These are phyloP conservation scores for Folsomia manolachei DNA, from an alignment of 2,888 invertebrate genomes.

Conservation along the genomic window DNA sequence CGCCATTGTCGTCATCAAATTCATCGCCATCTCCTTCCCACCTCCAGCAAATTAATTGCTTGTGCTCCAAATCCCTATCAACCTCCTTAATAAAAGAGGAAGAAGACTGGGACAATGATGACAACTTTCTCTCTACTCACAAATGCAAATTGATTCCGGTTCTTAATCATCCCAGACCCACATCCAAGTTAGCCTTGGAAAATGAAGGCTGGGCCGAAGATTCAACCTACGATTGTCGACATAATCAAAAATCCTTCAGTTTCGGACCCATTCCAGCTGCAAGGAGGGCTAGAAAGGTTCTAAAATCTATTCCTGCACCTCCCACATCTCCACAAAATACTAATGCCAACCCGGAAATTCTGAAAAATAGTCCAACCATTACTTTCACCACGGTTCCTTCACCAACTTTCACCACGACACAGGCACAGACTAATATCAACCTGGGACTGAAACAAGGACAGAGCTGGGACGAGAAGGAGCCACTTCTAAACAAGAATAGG, in stretches of 20 bases:
- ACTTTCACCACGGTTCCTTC: not conserved
- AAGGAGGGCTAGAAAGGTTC: not conserved
- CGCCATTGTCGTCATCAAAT: not conserved
- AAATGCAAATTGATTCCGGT: conserved; percentile 5
- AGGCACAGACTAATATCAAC: not conserved
- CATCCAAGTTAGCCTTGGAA: conserved; percentile 1
- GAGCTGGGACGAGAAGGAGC: not conserved
- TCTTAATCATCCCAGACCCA: not conserved
- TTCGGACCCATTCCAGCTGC: conserved; percentile 14
- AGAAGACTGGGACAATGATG: not conserved
- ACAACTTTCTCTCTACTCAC: conserved; percentile 2
- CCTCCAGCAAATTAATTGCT: not conserved
- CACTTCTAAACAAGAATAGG: not conserved
- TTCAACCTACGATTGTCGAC: not conserved
- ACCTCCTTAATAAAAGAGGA: not conserved
- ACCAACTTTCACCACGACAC: not conserved
- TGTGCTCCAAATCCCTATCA: not conserved
- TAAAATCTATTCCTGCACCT: too few species aligned
- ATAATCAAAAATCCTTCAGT: conserved; percentile 18
- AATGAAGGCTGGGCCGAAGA: too few species aligned
- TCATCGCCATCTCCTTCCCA: not conserved
- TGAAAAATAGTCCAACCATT: not conserved
- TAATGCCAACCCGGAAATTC: too few species aligned
- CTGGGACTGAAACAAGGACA: not conserved
- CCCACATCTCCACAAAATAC: not conserved